Evolutionary conservation across 2,888 invertebrate species (phyloP).

Genomic region (Bugula neritina): DNA sequence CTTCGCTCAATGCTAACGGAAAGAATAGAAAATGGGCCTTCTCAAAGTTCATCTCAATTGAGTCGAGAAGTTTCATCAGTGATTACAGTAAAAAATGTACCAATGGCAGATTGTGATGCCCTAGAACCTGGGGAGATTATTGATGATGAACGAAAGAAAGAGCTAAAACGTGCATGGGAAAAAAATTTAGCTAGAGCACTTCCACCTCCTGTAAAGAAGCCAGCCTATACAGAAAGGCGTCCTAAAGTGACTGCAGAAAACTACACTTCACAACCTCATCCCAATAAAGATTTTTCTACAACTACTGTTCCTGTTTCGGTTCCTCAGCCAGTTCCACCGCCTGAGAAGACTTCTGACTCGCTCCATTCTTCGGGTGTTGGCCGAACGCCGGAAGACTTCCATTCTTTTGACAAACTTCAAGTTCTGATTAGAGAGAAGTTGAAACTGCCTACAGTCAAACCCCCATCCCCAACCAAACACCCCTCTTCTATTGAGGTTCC

Average conservation of each 20-base stretch:
- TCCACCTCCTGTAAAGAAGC: not conserved
- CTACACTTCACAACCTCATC: not conserved
- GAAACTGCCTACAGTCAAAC: not conserved
- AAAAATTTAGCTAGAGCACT: not conserved
- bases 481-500: not conserved
- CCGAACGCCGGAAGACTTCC: not conserved
- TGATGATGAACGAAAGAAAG: constrained; percentile 12
- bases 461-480: not conserved
- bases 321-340: not conserved
- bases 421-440: constrained; percentile 9
- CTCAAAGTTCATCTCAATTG: not conserved
- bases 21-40: not conserved
- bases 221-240: not conserved
- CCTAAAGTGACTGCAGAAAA: not conserved
- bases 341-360: not conserved
- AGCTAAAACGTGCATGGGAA: constrained; percentile 2
- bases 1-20: not conserved
- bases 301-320: not conserved
- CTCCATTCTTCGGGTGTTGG: no score
- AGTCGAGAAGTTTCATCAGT: not conserved
- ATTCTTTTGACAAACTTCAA: constrained; percentile 7
- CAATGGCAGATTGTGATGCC: not conserved
- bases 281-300: no score
- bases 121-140: not conserved
- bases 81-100: not conserved